Evolutionary conservation across 1,140 invertebrate genomes (phyloP).

Genomic region (Bombus polaris): DNA sequence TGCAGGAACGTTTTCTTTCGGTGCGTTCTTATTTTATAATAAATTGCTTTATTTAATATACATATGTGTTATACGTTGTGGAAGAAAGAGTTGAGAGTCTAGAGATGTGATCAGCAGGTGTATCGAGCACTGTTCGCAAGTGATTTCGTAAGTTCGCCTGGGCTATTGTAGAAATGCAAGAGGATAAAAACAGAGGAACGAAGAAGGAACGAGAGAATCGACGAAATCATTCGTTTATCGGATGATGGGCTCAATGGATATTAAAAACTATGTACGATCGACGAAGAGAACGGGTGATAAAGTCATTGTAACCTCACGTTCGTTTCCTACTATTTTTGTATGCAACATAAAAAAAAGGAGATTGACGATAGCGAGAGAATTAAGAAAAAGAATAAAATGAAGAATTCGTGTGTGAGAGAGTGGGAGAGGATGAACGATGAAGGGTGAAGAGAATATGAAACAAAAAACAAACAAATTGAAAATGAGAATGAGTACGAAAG

Average conservation of each 20-base stretch:
- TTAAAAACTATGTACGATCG: constrained; percentile 36
- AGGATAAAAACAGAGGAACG: background rate
- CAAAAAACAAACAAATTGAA: background rate
- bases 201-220: background rate
- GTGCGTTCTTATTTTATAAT: background rate
- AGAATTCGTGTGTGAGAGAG: constrained; percentile 34
- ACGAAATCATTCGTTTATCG: constrained; percentile 6
- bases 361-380: constrained; percentile 51
- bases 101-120: background rate
- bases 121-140: constrained; percentile 22
- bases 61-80: no score
- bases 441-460: constrained; percentile 35
- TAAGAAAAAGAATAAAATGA: constrained; percentile 5
- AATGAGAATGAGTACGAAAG: constrained; percentile 16
- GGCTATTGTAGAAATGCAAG: constrained; percentile 24
- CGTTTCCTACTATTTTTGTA: constrained; percentile 70
- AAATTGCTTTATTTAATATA: background rate
- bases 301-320: constrained; percentile 58
- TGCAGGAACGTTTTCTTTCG: background rate
- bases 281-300: constrained; percentile 55
- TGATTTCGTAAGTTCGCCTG: constrained; percentile 52
- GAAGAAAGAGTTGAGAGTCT: background rate
- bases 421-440: constrained; percentile 47
- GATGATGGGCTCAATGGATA: constrained; percentile 17
- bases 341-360: constrained; percentile 54